Evolutionary conservation across 2,797 vertebrate species (phyloP), one percentile per base, ranked within the genome.

Genomic region (Silurus aristotelis): DNA sequence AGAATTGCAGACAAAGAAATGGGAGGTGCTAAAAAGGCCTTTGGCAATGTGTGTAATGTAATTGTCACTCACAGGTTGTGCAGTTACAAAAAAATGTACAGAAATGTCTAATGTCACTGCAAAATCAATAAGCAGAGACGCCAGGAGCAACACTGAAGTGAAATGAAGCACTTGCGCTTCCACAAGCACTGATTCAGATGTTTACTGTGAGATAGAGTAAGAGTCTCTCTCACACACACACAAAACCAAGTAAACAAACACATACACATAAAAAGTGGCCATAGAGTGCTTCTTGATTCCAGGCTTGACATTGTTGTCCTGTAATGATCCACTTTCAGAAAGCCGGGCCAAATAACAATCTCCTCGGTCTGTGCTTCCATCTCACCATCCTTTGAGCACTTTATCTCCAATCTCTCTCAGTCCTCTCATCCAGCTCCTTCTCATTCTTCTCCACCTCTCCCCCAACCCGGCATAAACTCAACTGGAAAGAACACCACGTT

Each of bases 41-140:
- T 71, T 38, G 72, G 84, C 80, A 81, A 77, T 1, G 19, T 80
- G 56, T 15, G 8, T 85, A 81, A 89, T 87, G 88, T 85, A 81
- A 72, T 80, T 86, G 85, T 83, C 87, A 84, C 80, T 87, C 86
- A 71, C 52, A 25, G 27, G 70, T 58, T 84, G 63, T 76, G 64
- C 25, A 66, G 14, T 52, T 52, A 81, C 84, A 77, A 63, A n/a
- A 38, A 25, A 38, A 64, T 6, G 12, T 80, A 56, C 66, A 71
- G 64, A 85, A 82, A 87, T 77, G 83, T 88, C 83, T 46, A 20
- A 46, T 82, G 77, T 89, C 84, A 84, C 71, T 52, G 71, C 63
- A 68, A 81, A 85, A 85, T 89, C 86, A 84, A 89, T 85, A 87
- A 71, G 22, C 46, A 6, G 64, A 61, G 66, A 19, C 43, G 64